phyloP scores from a whole-genome alignment of 2,888 invertebrate species.

The Andrena marginata region DNA sequence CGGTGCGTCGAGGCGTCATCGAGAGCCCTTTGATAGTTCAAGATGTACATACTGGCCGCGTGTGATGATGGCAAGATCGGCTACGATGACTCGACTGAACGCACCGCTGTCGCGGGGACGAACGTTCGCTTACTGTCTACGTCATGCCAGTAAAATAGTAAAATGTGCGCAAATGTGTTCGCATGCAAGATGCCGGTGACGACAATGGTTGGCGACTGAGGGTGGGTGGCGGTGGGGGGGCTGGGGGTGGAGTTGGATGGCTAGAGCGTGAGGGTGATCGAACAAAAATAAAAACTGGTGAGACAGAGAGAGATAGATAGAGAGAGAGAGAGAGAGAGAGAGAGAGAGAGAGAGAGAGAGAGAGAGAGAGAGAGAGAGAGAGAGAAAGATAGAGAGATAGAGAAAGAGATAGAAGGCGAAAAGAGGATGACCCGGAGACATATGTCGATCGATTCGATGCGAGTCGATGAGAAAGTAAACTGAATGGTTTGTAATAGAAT shows the following conservation, averaged over 20 bases:
- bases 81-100: background rate
- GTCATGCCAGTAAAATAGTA: conserved; percentile 61
- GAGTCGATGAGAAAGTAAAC: conserved; percentile 57
- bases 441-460: conserved; percentile 31
- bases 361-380: no score
- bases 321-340: no score
- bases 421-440: conserved; percentile 42
- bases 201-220: conserved; percentile 49
- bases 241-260: background rate
- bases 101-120: conserved; percentile 8
- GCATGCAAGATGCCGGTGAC: conserved; percentile 75
- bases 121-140: conserved; percentile 55
- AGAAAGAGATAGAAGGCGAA: conserved; percentile 33
- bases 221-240: background rate
- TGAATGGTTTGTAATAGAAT: conserved; percentile 43
- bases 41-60: no score
- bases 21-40: background rate
- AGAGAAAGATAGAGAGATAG: no score
- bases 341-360: conserved; percentile 1
- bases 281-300: conserved; percentile 42
- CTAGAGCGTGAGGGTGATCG: conserved; percentile 43
- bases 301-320: no score
- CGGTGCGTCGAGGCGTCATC: conserved; percentile 7
- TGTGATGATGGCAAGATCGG: background rate
- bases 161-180: conserved; percentile 74